Evolutionary conservation across 2,797 vertebrate genomes (phyloP), one percentile per base, ranked within the genome.

Genomic region (Chelonia mydas): DNA sequence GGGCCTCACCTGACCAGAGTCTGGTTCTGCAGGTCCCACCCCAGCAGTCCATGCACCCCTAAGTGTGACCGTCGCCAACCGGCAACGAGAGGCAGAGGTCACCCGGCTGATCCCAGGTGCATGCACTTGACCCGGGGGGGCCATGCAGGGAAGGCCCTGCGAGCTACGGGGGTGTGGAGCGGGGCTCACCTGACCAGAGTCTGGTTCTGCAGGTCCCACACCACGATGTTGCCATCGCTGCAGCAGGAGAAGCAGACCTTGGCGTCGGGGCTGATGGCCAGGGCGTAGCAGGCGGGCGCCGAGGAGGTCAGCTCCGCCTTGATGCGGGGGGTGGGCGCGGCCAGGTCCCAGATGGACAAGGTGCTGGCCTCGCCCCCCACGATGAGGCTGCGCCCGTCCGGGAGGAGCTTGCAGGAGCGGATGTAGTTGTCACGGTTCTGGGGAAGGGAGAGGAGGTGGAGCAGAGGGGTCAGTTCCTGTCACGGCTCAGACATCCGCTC

Each of bases 161-260:
- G 2, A 27, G 54, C 27, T 31, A 13, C 2, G 5, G 27, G 27
- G 28, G 57, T 21, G 23, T 10, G 23, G 28, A 3, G 28, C 6
- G 28, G 4, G 3, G 2, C 92, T 87, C 86, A 98, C 98, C 98
- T 97, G 1, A 98, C 97, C n/a, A 98, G 1, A 0, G 88, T 98
- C 89, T 95, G 97, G 92, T 98, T 98, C 88, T 98, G 98, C 49
- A 98, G 95, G 94, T 99, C 98, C 98, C 98, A 99, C 51, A 99
- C 98, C 49, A 98, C 98, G 3, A 99, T 99, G 96, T 99, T 99
- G 84, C 98, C 98, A 1, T 99, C 98, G 0, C 98, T 98, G 98
- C 98, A 99, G 98, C 98, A 99, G 84, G 98, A 99, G 88, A 98
- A 99, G 97, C 98, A 99, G 96, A 98, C 98, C 92, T 98, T 98